Conservation (phyloP, 2,888 invertebrate species). For the Julus scanicus region DNA sequence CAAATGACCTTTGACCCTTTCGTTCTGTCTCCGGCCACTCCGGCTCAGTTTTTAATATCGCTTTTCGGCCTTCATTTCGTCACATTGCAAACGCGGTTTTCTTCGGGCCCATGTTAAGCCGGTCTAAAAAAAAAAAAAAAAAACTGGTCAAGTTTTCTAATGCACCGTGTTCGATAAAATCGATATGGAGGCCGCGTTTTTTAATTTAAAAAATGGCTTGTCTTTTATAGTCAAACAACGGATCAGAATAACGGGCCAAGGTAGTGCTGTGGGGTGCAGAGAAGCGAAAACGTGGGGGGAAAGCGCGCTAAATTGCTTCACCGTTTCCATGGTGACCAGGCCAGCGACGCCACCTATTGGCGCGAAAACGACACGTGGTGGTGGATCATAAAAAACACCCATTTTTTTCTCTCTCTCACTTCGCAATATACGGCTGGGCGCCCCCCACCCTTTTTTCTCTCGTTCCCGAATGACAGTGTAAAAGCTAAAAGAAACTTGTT, state of each 20-base stretch:
- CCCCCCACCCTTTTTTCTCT: background rate
- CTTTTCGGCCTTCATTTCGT: background rate
- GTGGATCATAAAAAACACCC: constrained; percentile 8
- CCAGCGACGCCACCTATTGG: constrained; percentile 30
- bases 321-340: background rate
- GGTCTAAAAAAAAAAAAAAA: constrained; percentile 32
- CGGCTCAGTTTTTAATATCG: constrained; percentile 22
- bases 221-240: constrained; percentile 48
- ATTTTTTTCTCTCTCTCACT: background rate
- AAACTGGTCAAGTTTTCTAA: constrained; percentile 48
- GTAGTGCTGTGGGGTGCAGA: constrained; percentile 47
- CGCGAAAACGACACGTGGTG: constrained; percentile 39
- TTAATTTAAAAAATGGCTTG: constrained; percentile 52
- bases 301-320: background rate
- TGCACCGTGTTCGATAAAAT: constrained; percentile 49
- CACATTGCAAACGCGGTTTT: background rate
- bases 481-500: constrained; percentile 32
- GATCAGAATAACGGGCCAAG: constrained; percentile 49
- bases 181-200: constrained; percentile 36
- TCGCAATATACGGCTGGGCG: constrained; percentile 1
- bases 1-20: background rate
- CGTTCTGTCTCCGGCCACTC: background rate
- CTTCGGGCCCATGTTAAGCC: constrained; percentile 5
- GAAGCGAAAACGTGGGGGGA: constrained; percentile 34
- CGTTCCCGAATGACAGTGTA: background rate